Percentiles rank a stretch among this genome's conserved stretches.
phyloP scores from a whole-genome alignment of 2,797 vertebrate genomes.

The Apogon hyalosoma region DNA sequence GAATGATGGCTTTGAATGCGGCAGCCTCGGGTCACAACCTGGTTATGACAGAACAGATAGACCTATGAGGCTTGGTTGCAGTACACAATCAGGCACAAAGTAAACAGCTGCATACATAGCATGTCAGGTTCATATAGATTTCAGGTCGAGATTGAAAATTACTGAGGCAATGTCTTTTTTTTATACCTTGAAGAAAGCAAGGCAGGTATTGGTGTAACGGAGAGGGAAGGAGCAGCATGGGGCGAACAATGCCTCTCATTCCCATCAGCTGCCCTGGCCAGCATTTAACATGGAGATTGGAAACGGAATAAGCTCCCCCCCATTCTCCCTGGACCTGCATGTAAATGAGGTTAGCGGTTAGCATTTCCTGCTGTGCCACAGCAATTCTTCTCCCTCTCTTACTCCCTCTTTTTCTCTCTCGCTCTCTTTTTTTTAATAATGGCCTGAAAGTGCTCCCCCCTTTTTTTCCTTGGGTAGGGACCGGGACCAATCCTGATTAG shows the following conservation, averaged over 20 bases:
- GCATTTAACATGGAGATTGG: conserved; percentile 88
- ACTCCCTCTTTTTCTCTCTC: conserved; percentile 45
- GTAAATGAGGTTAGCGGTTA: conserved; percentile 86
- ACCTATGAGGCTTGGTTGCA: conserved; percentile 62
- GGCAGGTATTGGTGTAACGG: conserved; percentile 76
- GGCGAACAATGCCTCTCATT: conserved; percentile 82
- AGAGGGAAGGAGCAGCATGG: conserved; percentile 67
- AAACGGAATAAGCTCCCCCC: conserved; percentile 84
- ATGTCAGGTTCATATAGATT: conserved; percentile 58
- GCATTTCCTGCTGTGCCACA: conserved; percentile 82
- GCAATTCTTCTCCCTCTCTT: conserved; percentile 75
- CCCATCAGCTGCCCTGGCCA: conserved; percentile 84
- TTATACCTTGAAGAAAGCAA: conserved; percentile 62
- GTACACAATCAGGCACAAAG: conserved; percentile 54
- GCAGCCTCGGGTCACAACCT: conserved; percentile 82
- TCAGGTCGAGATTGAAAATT: conserved; percentile 55
- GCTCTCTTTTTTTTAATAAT: conserved; percentile 67
- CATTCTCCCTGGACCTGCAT: conserved; percentile 85
- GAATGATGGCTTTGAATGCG: conserved; percentile 83
- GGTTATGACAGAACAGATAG: conserved; percentile 78
- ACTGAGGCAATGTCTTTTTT: conserved; percentile 57
- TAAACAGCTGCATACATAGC: conserved; percentile 64
- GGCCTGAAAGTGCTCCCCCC: conserved; percentile 73
- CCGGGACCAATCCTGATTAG: conserved; percentile 85
- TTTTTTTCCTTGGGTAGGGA: conserved; percentile 71